Conservation (phyloP, 2,888 invertebrate genomes). For the Thecophora atra region DNA sequence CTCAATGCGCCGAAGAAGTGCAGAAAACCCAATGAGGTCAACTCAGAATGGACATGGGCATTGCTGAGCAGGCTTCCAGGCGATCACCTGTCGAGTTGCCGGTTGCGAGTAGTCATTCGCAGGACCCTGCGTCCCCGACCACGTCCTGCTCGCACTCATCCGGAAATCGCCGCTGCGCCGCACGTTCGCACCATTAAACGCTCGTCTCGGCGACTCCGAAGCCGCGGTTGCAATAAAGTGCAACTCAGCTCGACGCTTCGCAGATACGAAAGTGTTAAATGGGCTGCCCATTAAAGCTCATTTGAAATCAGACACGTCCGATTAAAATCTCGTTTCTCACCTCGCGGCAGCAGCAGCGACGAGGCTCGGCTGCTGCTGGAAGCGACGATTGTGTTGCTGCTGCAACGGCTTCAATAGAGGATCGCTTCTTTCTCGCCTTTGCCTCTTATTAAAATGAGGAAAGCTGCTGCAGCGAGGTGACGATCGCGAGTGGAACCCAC, state of each 20-base stretch:
- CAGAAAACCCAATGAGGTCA: constrained; percentile 8
- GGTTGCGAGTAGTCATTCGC: no score
- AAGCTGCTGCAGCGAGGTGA: constrained; percentile 23
- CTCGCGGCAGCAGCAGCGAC: constrained; percentile 49
- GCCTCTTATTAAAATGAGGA: constrained; percentile 56
- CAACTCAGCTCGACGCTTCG: constrained; percentile 32
- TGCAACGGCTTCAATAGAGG: neutral
- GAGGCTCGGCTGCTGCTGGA: neutral
- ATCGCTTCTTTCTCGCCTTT: constrained; percentile 57
- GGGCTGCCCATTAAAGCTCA: constrained; percentile 66
- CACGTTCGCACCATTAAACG: constrained; percentile 24
- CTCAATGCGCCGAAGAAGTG: neutral
- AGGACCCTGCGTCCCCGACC: no score
- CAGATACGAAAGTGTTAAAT: constrained; percentile 54
- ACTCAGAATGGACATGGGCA: no score
- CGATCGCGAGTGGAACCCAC: constrained; percentile 18
- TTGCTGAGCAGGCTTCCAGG: no score
- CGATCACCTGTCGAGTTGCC: no score
- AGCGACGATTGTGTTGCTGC: neutral
- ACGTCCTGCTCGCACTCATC: no score
- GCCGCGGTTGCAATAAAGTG: constrained; percentile 38
- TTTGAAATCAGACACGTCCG: constrained; percentile 67
- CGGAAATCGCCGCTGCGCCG: no score
- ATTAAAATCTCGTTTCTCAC: constrained; percentile 67
- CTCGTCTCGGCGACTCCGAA: constrained; percentile 4